Evolutionary conservation across 2,113 vertebrate genomes (phyloP).

Genomic region (Semicossyphus pulcher): DNA sequence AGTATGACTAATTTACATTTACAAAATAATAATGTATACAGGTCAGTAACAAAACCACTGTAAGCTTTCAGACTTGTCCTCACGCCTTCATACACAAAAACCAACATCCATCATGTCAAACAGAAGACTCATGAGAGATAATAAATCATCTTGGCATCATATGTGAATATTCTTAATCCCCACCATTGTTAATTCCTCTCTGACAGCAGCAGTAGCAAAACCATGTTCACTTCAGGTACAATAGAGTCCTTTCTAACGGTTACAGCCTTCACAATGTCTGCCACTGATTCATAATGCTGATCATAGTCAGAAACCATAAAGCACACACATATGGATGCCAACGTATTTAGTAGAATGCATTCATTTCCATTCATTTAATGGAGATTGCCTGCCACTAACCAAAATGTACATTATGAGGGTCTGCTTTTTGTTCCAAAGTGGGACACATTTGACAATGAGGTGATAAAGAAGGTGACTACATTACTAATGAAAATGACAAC

Average conservation of each 20-base stretch:
- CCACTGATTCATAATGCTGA: too few species aligned
- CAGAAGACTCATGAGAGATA: not conserved
- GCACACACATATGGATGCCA: too few species aligned
- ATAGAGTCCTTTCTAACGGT: too few species aligned
- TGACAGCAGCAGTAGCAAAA: constrained; percentile 1
- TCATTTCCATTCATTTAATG: not conserved
- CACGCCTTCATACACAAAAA: not conserved
- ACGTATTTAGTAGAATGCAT: not conserved
- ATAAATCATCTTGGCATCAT: not conserved
- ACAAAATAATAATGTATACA: too few species aligned
- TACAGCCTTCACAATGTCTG: too few species aligned
- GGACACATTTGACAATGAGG: not conserved
- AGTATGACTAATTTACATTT: too few species aligned
- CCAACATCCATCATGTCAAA: too few species aligned
- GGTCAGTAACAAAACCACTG: too few species aligned
- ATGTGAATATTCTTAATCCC: too few species aligned
- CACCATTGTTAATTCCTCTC: not conserved
- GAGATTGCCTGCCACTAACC: not conserved
- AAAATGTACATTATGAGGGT: not conserved
- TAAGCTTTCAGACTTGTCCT: too few species aligned
- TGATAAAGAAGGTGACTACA: not conserved
- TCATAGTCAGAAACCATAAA: too few species aligned
- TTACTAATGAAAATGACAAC: not conserved
- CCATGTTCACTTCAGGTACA: too few species aligned
- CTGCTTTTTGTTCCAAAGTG: not conserved